Base-by-base conservation (phyloP, 92 coral and sea anemone genomes). In the Umimayanthus kanabou region DNA sequence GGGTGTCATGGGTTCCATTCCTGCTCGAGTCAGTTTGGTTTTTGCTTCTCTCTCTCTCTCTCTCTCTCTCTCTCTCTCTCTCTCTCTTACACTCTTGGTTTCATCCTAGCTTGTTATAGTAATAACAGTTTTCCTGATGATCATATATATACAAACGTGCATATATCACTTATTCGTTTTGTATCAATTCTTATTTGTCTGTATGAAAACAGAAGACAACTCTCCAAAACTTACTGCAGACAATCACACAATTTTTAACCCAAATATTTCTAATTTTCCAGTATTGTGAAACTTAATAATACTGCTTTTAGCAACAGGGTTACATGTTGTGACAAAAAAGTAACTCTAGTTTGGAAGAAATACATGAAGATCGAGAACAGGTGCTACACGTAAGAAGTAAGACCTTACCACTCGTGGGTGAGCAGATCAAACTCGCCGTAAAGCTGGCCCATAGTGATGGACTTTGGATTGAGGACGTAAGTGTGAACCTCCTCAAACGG, bases 391-490 rank as follows among this genome's bases (percentile, higher is more conserved):
- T 61, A 0, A 61, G 5, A 79, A 5, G 22, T 11, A 39, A 30
- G 9, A 10, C 85, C 96, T 89, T 85, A 95, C 98, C 99, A 96
- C 85, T 96, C 99, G 61, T 97, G 99, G 0, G 99, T 97, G 9
- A 97, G 93, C 72, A 95, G 88, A 89, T 97, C 99, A 92, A 97
- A 97, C 89, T 97, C 99, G 70, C 99, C 99, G 71, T 97, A 97
- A 74, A 97, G 85, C 85, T 97, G 99, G 20, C 99, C 99, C 99
- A 97, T 97, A 5, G 99, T 97, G 88, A 97, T 97, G 26, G 99
- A 97, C 85, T 97, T 97, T 4, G 99, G 99, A 92, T 97, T 97
- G 73, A 97, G 87, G 0, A 95, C 95, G 58, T 84, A 95, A 9
- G 99, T 93, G 72, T 94, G 97, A 28, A 97, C 99, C 85, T 97